Evolutionary conservation across 92 coral and sea anemone species (phyloP).

Genomic region (Phymanthus crucifer): DNA sequence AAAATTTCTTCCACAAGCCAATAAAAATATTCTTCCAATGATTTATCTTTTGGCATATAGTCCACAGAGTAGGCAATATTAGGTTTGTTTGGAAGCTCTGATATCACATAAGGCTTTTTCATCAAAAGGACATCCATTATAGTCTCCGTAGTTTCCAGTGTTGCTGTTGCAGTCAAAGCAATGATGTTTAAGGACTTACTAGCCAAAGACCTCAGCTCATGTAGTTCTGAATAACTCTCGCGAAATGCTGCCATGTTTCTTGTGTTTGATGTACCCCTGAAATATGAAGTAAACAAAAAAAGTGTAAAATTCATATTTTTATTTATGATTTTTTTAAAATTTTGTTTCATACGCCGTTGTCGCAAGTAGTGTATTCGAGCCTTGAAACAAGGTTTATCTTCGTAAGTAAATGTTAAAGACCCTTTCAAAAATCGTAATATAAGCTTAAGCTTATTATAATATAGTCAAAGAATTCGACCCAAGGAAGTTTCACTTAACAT

Average conservation of each 20-base stretch:
- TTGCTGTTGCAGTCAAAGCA: constrained; percentile 65
- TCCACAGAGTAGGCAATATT: constrained; percentile 54
- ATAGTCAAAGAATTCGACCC: too few species aligned
- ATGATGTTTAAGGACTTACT: constrained; percentile 37
- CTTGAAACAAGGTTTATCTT: too few species aligned
- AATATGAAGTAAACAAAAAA: constrained; percentile 24
- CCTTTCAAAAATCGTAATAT: too few species aligned
- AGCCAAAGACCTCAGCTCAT: constrained; percentile 58
- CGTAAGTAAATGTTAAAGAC: too few species aligned
- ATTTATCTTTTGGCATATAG: constrained; percentile 50
- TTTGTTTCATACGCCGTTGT: too few species aligned
- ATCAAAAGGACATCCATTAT: constrained; percentile 53
- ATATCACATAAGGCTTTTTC: constrained; percentile 51
- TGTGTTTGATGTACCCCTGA: constrained; percentile 64
- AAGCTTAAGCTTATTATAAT: too few species aligned
- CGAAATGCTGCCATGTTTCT: constrained; percentile 57
- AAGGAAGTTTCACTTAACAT: too few species aligned
- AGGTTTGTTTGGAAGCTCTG: constrained; percentile 55
- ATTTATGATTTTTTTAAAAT: background rate
- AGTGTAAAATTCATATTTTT: background rate
- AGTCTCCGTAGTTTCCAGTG: constrained; percentile 36
- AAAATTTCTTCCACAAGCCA: constrained; percentile 63
- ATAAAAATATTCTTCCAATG: constrained; percentile 50
- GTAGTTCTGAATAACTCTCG: constrained; percentile 45
- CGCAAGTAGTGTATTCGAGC: too few species aligned